Base-by-base conservation (phyloP, 2,888 invertebrate species). In the Steinernema carpocapsae region DNA sequence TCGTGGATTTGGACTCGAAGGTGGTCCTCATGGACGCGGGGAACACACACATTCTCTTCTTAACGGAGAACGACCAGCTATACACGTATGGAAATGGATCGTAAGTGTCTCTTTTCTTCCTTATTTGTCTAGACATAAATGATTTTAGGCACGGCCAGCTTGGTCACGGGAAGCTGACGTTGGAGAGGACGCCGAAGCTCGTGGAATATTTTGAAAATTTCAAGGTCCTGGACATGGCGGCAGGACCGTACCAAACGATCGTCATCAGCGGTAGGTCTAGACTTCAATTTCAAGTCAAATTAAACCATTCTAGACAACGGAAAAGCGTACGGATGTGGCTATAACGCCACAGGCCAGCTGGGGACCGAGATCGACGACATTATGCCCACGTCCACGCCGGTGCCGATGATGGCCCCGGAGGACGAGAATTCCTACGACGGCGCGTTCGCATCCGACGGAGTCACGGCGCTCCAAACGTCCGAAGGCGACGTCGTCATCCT, bases 201-300 rank as follows among this genome's bases (percentile, higher is more conserved):
- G 64, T 64, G 1, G 64, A 64, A 6, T 64, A 64, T n/a, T 64
- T 64, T 17, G 64, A 64, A 17, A 17, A 14, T 7, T 17, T 64
- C 32, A 64, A 64, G n/a, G 64, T 64, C 17, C 32, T 64, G 29
- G 64, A 64, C 64, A 64, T 64, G 17, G 64, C 64, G 17, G 64
- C 64, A 1, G 64, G 64, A 32, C 64, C 64, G 1, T 64, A 32
- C 64, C 29, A 29, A 17, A 29, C 64, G 17, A 32, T 64, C 14
- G 32, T n/a, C 1, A 64, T 64, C 29, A 29, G 26, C 22, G 32
- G 64, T 64, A 64, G 4, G 29, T n/a, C 3, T 10, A 12, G 24
- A 12, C 24, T 52, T 19, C 26, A 17, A n/a, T n/a, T n/a, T n/a
- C n/a, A 32, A 64, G 10, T 6, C 12, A 22, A 56, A 56, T 26